Base-by-base conservation (phyloP, 1,140 invertebrate species). In the Apis laboriosa region DNA sequence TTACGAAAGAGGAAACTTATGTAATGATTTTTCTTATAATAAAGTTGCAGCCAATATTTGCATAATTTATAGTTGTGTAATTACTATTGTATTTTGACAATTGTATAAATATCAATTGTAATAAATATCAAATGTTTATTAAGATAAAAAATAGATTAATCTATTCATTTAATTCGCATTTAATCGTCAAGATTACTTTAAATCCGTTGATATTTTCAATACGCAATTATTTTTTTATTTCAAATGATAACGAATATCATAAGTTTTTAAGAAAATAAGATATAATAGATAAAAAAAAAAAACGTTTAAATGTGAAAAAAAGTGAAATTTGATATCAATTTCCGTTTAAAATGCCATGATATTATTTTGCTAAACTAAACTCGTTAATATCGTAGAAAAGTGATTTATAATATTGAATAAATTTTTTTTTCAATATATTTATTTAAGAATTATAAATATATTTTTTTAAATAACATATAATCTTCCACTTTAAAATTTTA, bases 281-380 rank as follows among this genome's bases (percentile, higher is more conserved):
- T 73, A 21, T 13, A 19, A 43, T 7, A 9, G 8, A 13, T 9
- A n/a, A n/a, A 17, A 17, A 21, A 15, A 21, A 15, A 24, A 2
- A 56, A 17, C 1, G n/a, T 73, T 63, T 43, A 17, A 0, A 55
- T 7, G 4, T 1, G 21, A 55, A 68, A 28, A 67, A 76, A 81
- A 76, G 72, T 76, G 72, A 81, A 81, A 76, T 81, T 72, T 34
- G 63, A 28, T 76, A n/a, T 58, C 34, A n/a, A 56, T 80, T 74
- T 66, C 53, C 3, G n/a, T 8, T 56, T 55, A 60, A 76, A 13
- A 19, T 11, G 19, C 63, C 5, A 1, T 19, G 63, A 80, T 61
- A 12, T 67, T 73, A 43, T 73, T 51, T 51, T 5, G 1, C 34
- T 21, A 76, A 76, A 1, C 34, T 21, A 76, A 76, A 81, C 55